Percentiles rank a stretch among this genome's conserved stretches.
phyloP scores from a whole-genome alignment of 2,888 invertebrate genomes.

The Scotopteryx bipunctaria region DNA sequence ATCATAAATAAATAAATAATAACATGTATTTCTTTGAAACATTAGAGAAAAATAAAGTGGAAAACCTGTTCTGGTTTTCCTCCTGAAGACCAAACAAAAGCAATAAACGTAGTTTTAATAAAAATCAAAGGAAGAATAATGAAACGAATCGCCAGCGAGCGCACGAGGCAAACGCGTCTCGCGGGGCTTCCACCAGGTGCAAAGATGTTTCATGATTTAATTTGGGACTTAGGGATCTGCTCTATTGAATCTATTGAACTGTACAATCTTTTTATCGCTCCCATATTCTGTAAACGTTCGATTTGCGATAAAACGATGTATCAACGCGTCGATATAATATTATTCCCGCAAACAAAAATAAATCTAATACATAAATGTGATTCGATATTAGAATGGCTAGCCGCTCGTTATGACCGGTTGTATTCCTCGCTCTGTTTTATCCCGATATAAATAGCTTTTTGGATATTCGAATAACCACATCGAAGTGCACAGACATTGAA shows the following conservation, averaged over 20 bases:
- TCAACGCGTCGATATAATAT: slow-evolving; percentile 18
- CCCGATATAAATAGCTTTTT: slow-evolving; percentile 65
- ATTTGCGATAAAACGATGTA: slow-evolving; percentile 1
- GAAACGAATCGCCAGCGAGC: slow-evolving; percentile 67
- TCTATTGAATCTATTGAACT: slow-evolving; percentile 79
- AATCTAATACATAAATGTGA: slow-evolving; percentile 25
- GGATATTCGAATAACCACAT: slow-evolving; percentile 71
- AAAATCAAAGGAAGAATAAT: slow-evolving; percentile 62
- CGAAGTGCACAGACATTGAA: slow-evolving; percentile 67
- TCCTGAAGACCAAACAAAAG: slow-evolving; percentile 29
- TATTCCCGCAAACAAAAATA: slow-evolving; percentile 30
- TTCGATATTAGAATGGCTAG: slow-evolving; percentile 33
- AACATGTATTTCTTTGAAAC: too few relatives aligned
- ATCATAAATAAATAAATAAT: background rate
- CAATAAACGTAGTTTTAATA: slow-evolving; percentile 42
- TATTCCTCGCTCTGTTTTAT: slow-evolving; percentile 55
- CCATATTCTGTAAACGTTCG: slow-evolving; percentile 53
- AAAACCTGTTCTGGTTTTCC: too few relatives aligned
- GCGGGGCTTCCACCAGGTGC: slow-evolving; percentile 72
- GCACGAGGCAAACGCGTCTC: slow-evolving; percentile 60
- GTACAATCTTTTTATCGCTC: slow-evolving; percentile 72
- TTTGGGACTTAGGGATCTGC: slow-evolving; percentile 81
- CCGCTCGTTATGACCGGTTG: slow-evolving; percentile 22
- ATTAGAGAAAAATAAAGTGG: too few relatives aligned
- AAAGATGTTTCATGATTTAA: slow-evolving; percentile 81